Evolutionary conservation across 2,888 invertebrate species (phyloP).

Genomic region (Tipula confusa): DNA sequence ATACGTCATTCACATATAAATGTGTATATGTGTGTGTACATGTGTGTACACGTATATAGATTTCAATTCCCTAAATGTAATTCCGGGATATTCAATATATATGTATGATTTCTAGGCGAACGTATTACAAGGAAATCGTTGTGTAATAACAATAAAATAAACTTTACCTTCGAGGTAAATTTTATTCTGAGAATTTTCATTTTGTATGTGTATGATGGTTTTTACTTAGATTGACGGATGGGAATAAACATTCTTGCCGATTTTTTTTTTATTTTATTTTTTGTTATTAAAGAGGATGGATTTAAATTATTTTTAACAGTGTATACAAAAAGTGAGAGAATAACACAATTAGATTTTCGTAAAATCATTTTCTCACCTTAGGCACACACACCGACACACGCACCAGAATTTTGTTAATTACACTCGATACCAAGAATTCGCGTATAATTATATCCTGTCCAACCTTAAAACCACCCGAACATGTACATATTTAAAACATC

Average conservation of each 20-base stretch:
- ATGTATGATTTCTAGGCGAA: neutral
- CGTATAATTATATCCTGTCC: neutral
- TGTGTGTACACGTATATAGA: neutral
- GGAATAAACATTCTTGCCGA: neutral
- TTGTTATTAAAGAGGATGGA: constrained; percentile 1
- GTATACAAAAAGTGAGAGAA: neutral
- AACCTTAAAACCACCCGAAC: neutral
- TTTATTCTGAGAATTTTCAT: neutral
- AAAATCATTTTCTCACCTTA: neutral
- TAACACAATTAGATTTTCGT: neutral
- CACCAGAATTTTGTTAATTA: neutral
- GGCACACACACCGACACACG: neutral
- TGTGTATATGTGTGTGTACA: neutral
- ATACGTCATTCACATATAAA: neutral
- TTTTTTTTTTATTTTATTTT: no score
- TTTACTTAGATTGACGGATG: neutral
- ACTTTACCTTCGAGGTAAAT: neutral
- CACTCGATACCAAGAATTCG: neutral
- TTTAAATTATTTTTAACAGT: neutral
- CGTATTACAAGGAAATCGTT: neutral
- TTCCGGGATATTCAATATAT: neutral
- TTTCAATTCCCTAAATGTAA: neutral
- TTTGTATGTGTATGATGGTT: neutral
- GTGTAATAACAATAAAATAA: constrained; percentile 25
- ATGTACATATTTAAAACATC: neutral